These are phyloP conservation scores for Pelodytes ibericus DNA, from an alignment of 2,797 vertebrate genomes.

Conservation along the genomic window DNA sequence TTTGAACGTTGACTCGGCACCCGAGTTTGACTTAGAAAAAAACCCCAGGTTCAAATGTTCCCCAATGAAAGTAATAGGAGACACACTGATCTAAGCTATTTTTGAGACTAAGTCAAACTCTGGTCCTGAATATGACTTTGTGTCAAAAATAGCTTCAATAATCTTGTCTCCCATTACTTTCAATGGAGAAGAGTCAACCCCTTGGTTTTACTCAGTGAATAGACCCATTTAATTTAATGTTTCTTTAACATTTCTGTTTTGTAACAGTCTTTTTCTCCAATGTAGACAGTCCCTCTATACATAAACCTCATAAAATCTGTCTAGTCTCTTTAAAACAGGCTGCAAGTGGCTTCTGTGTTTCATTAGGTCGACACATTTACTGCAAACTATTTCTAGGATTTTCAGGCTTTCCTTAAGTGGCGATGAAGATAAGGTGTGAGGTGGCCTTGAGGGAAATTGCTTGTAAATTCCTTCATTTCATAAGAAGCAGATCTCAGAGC, in stretches of 20 bases:
- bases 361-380: constrained; percentile 46
- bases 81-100: no score
- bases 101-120: no score
- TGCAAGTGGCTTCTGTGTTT: constrained; percentile 24
- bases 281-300: constrained; percentile 32
- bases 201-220: no score
- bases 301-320: constrained; percentile 44
- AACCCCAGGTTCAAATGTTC: no score
- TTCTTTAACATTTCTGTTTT: constrained; percentile 6
- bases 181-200: no score
- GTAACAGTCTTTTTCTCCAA: constrained; percentile 26
- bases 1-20: no score
- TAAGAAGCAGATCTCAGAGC: neutral
- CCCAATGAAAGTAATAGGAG: no score
- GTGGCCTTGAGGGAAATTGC: constrained; percentile 39
- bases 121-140: no score
- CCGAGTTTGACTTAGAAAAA: no score
- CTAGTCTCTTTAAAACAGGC: constrained; percentile 11
- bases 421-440: constrained; percentile 31
- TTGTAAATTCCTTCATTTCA: constrained; percentile 42
- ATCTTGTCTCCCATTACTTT: no score
- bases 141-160: no score
- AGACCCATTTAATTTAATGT: no score
- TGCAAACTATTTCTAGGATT: constrained; percentile 13
- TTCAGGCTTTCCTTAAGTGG: constrained; percentile 35